Percentiles rank a stretch among this genome's conserved stretches.
These are phyloP conservation scores for Cryptotermes secundus DNA, from an alignment of 1,140 invertebrate species.

Conservation along the genomic window DNA sequence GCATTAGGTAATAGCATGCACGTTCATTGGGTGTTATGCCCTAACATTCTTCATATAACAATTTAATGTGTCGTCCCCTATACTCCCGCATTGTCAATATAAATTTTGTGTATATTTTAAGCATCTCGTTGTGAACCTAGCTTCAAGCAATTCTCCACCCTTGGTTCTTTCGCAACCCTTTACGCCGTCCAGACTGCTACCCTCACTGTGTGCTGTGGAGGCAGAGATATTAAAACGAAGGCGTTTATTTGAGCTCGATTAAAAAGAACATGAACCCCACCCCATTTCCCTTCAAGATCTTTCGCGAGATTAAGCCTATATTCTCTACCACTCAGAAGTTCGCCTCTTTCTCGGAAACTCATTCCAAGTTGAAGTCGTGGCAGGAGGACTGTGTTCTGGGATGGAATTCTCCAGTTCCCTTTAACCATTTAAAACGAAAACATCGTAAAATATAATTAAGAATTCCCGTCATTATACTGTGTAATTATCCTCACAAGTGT, in stretches of 20 bases:
- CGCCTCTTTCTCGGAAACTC: neutral
- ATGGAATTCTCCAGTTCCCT: neutral
- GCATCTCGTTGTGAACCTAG: neutral
- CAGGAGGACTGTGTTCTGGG: neutral
- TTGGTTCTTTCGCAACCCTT: neutral
- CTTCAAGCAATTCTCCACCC: neutral
- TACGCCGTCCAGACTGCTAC: neutral
- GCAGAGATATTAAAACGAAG: neutral
- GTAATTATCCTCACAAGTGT: no score
- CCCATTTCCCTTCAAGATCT: neutral
- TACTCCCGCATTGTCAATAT: neutral
- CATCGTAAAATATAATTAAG: neutral
- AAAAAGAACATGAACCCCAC: slow-evolving; percentile 21
- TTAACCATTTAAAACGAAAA: neutral
- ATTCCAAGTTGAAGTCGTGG: neutral
- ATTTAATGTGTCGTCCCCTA: neutral
- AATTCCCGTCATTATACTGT: neutral
- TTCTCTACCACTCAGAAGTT: neutral
- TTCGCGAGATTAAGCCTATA: neutral
- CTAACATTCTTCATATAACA: neutral
- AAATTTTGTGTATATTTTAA: neutral
- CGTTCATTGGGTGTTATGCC: no score
- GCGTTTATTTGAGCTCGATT: slow-evolving; percentile 27
- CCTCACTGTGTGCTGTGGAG: neutral
- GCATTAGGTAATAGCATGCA: no score